Evolutionary conservation across 2,113 vertebrate genomes (phyloP).

Genomic region (Gnathonemus longibarbis): DNA sequence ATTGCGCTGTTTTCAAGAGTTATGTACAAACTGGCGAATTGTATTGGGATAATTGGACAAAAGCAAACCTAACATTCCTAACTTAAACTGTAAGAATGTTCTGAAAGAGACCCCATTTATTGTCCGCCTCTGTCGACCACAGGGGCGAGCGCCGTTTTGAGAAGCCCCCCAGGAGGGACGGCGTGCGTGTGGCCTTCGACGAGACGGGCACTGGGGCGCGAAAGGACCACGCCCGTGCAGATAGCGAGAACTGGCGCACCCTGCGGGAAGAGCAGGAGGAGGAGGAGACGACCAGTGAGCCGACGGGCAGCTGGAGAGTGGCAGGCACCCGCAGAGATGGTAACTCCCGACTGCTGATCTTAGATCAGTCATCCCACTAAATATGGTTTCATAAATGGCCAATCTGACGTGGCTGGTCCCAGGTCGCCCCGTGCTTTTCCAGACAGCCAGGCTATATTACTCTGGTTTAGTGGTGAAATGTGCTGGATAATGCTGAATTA

Average conservation of each 20-base stretch:
- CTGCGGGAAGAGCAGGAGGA: constrained; percentile 79
- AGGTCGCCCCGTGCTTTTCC: neutral
- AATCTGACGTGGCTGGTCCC: neutral
- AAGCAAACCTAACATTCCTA: neutral
- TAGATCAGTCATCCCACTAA: neutral
- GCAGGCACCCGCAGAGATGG: constrained; percentile 66
- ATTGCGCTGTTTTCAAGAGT: neutral
- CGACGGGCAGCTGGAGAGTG: constrained; percentile 67
- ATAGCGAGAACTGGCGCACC: constrained; percentile 87
- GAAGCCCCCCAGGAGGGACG: constrained; percentile 75
- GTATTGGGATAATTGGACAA: neutral
- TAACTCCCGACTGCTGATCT: constrained; percentile 18
- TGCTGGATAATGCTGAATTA: neutral
- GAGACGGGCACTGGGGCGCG: constrained; percentile 57
- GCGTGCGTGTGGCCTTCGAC: constrained; percentile 75
- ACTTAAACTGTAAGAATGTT: neutral
- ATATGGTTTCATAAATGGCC: neutral
- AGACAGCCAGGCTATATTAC: neutral
- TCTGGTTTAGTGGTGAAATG: neutral
- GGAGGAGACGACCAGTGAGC: constrained; percentile 59
- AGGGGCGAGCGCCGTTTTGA: constrained; percentile 81
- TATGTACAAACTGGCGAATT: neutral
- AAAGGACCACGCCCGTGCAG: constrained; percentile 81
- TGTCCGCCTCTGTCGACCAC: neutral
- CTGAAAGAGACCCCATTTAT: neutral